These are phyloP conservation scores for Otus sunia DNA, from an alignment of 2,113 vertebrate species.

Conservation along the genomic window DNA sequence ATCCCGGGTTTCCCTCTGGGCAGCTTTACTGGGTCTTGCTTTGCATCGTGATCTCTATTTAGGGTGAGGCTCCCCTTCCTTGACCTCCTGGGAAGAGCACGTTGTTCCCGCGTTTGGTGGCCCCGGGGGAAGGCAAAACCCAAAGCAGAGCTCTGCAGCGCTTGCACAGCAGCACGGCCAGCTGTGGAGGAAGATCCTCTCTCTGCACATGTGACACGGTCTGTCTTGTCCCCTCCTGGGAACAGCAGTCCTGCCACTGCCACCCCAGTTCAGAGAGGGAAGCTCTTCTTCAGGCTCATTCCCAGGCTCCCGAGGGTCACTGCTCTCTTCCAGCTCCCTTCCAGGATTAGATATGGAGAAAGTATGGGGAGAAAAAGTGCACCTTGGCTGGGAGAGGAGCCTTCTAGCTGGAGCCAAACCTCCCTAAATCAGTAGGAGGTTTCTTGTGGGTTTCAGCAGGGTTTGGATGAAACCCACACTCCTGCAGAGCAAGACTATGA, in stretches of 20 bases:
- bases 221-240: background rate
- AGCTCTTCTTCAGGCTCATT: conserved; percentile 5
- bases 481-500: background rate
- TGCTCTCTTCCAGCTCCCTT: background rate
- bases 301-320: background rate
- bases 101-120: background rate
- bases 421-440: background rate
- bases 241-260: background rate
- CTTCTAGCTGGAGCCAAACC: background rate
- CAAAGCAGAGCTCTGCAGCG: background rate
- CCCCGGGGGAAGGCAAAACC: background rate
- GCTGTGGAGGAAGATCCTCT: conserved; percentile 2
- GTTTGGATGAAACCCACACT: background rate
- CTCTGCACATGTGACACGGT: background rate
- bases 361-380: background rate
- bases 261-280: background rate
- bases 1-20: background rate
- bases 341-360: background rate
- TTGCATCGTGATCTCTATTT: background rate
- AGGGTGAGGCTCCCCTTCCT: background rate
- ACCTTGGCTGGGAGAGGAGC: background rate
- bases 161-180: background rate
- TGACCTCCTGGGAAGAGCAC: background rate
- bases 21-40: background rate
- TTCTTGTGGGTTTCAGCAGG: background rate